Evolutionary conservation across 1,140 invertebrate genomes (phyloP), one percentile per base, ranked within the genome.

Genomic region (Drosophila nikananu): DNA sequence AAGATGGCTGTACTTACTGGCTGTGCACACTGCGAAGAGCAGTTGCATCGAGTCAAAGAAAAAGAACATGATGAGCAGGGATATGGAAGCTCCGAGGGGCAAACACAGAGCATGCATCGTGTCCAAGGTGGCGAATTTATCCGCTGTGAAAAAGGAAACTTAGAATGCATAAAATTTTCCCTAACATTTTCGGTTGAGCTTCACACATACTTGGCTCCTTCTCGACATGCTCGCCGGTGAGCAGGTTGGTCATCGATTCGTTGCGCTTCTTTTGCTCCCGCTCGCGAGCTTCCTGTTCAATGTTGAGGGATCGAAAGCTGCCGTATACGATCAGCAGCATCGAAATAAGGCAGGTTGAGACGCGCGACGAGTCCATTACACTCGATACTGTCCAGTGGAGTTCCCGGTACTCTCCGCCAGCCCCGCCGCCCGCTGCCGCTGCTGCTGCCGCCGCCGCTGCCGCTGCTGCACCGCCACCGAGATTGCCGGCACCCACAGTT

Each of bases 11-110:
- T 19, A 95, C 95, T 96, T 94, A 99, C 98, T 97, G 91, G 98
- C 98, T 91, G 98, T 99, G 93, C 98, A 99, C 83, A 99, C 97
- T 57, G 98, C 98, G 94, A 99, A 99, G 7, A 99, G 95, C 95
- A 99, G 97, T 94, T 99, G 98, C 97, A 99, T 98, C 60, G 98
- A 99, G 94, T 99, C 98, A 92, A 99, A 99, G 94, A 99, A 99
- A 95, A 99, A 98, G 94, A 99, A 99, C 98, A 99, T 99, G 73
- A 99, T 96, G 21, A 99, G 96, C 64, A 99, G 95, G 61, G 98
- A 99, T 81, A 99, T 96, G 65, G 98, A 99, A 82, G 98, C 98
- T 91, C 98, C 98, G 55, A 99, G 95, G 61, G 98, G 98, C 93
- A 99, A 95, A 95, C 98, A 99, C 81, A 99, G 95, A 76, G 98